A percentile compares a stretch with the other conserved stretches of the same genome.
Conservation (phyloP, 2,888 invertebrate genomes). For the Melanargia galathea region DNA sequence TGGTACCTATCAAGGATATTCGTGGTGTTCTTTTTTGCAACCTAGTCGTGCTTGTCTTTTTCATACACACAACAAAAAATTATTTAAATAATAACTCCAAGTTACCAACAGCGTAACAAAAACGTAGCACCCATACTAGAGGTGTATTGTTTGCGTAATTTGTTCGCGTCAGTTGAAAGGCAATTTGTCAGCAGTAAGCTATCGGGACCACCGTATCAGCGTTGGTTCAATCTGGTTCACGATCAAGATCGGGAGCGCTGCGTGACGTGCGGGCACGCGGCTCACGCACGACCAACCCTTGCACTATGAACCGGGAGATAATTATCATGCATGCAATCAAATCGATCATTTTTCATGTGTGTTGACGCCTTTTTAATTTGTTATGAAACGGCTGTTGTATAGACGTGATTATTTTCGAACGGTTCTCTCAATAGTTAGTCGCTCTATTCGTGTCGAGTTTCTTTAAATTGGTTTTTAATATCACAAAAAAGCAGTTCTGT, state of each 20-base stretch:
- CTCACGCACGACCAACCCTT: constrained; percentile 43
- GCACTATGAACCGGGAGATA: constrained; percentile 45
- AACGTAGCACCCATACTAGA: background rate
- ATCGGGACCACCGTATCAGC: constrained; percentile 28
- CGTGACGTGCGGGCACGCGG: constrained; percentile 45
- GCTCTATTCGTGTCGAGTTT: background rate
- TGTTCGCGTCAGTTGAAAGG: constrained; percentile 30
- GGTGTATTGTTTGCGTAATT: constrained; percentile 21
- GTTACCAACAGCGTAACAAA: background rate
- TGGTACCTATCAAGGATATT: background rate
- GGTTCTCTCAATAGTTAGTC: background rate
- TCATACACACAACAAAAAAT: constrained; percentile 4
- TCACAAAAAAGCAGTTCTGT: too few species aligned
- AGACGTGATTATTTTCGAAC: background rate
- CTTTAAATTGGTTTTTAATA: too few species aligned
- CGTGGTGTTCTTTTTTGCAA: background rate
- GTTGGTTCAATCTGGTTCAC: constrained; percentile 29
- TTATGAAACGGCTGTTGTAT: constrained; percentile 4
- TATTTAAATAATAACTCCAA: background rate
- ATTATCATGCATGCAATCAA: constrained; percentile 40
- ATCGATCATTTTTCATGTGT: constrained; percentile 40
- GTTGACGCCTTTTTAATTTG: constrained; percentile 31
- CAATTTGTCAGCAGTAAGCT: constrained; percentile 34
- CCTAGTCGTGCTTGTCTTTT: background rate
- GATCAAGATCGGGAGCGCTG: constrained; percentile 36